Base-by-base conservation (phyloP, 2,797 vertebrate species). In the Somateria mollissima region DNA sequence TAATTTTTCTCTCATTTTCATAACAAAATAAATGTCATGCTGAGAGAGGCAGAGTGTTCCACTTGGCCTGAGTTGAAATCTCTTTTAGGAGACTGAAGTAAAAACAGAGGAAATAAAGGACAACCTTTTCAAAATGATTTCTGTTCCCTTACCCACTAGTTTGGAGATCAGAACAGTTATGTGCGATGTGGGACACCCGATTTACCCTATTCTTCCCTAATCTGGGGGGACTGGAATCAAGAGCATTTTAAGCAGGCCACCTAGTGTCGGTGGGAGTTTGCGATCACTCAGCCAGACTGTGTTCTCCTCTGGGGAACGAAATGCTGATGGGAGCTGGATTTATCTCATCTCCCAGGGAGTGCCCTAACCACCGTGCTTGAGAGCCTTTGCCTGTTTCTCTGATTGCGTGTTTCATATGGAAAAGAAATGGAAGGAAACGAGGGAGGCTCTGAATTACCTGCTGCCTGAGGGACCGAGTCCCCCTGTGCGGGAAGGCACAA, bases 1-100 rank as follows among this genome's bases (percentile, higher is more conserved):
- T 71, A n/a, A 41, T 84, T 85, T 95, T 90, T 61, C 27, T 71
- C 39, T 75, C 8, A 19, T 58, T 88, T 95, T 89, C 36, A 41
- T 82, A 87, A 19, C 51, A 73, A 80, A 87, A 79, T 61, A 57
- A 78, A 75, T 89, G 79, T 82, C 0, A 0, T 78, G 28, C 32
- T 37, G 0, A 0, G 12, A 54, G 71, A 89, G 28, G 70, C 71
- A 45, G 92, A 60, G 27, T 58, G 54, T 82, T 91, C 37, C 37
- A 41, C 41, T 89, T 87, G 71, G 75, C 51, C 67, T 85, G 64
- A 82, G 32, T 34, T 76, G 82, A 75, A 90, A 64, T 73, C 32
- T 69, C 54, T 82, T 92, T 37, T 34, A 54, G 47, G 47, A 76
- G 20, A 32, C 54, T 37, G 45, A 32, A 7, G 10, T 20, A 90